Conservation (phyloP, 2,797 vertebrate genomes). For the Urophycis tenuis region DNA sequence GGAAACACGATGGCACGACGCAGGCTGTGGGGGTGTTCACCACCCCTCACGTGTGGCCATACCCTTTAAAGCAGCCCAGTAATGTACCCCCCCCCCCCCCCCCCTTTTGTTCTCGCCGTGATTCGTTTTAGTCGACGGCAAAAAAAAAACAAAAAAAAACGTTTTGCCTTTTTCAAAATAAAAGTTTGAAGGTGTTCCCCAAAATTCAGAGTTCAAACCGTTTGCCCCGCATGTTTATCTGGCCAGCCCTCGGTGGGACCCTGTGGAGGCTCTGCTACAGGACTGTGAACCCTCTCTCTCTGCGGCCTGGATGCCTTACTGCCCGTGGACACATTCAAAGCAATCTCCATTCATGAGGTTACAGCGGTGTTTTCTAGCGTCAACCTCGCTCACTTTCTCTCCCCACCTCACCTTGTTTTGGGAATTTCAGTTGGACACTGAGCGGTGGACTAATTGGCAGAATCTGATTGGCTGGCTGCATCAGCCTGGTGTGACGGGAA, state of each 20-base stretch:
- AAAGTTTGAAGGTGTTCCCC: not conserved
- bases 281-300: constrained; percentile 46
- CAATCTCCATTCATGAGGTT: constrained; percentile 39
- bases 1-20: not conserved
- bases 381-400: not conserved
- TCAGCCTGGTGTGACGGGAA: not conserved
- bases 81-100: not conserved
- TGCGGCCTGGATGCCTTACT: constrained; percentile 49
- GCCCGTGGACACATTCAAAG: constrained; percentile 46
- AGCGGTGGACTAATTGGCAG: not conserved
- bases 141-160: not conserved
- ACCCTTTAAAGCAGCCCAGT: constrained; percentile 25
- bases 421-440: not conserved
- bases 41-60: not conserved
- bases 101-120: not conserved
- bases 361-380: constrained; percentile 17
- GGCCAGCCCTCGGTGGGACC: constrained; percentile 32
- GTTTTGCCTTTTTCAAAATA: not conserved
- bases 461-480: not conserved
- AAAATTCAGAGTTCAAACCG: not conserved
- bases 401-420: not conserved
- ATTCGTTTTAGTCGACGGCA: not conserved
- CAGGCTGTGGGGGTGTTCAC: not conserved
- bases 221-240: not conserved
- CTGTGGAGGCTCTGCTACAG: constrained; percentile 29